These are phyloP conservation scores for Aspiorhynchus laticeps DNA, from an alignment of 2,113 vertebrate genomes.

Conservation along the genomic window DNA sequence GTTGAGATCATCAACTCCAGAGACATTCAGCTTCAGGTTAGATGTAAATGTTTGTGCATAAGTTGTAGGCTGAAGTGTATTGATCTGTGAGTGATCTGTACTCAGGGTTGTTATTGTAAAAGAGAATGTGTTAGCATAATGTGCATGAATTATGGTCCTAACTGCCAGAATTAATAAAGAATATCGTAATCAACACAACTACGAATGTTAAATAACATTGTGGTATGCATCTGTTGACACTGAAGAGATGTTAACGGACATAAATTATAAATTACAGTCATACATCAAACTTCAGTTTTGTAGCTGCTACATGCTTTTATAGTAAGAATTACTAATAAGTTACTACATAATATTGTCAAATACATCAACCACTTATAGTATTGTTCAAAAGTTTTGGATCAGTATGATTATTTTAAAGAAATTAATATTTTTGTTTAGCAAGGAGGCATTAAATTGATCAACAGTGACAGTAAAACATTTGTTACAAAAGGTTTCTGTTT, in stretches of 20 bases:
- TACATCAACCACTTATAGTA: neutral
- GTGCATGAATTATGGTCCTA: neutral
- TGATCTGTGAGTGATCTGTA: neutral
- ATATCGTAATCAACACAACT: neutral
- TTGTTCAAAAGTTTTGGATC: neutral
- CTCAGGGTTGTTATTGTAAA: slow-evolving; percentile 1
- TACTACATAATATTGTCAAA: neutral
- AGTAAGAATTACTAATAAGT: neutral
- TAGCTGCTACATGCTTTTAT: too few species aligned
- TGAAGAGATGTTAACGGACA: neutral
- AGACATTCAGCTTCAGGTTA: slow-evolving; percentile 91
- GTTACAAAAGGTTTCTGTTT: too few species aligned
- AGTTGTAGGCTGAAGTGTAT: slow-evolving; percentile 26
- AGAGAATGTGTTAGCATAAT: slow-evolving; percentile 1
- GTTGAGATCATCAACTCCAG: slow-evolving; percentile 97
- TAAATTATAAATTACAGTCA: neutral
- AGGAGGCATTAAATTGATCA: too few species aligned
- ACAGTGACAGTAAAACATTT: too few species aligned
- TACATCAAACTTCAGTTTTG: neutral
- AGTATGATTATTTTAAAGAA: too few species aligned
- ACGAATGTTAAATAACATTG: neutral
- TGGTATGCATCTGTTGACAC: neutral
- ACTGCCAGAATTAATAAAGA: neutral
- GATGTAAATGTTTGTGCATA: neutral
- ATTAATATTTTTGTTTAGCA: too few species aligned